A percentile compares a stretch with the other conserved stretches of the same genome.
phyloP scores from a whole-genome alignment of 2,797 vertebrate species.

The Onychomys torridus region DNA sequence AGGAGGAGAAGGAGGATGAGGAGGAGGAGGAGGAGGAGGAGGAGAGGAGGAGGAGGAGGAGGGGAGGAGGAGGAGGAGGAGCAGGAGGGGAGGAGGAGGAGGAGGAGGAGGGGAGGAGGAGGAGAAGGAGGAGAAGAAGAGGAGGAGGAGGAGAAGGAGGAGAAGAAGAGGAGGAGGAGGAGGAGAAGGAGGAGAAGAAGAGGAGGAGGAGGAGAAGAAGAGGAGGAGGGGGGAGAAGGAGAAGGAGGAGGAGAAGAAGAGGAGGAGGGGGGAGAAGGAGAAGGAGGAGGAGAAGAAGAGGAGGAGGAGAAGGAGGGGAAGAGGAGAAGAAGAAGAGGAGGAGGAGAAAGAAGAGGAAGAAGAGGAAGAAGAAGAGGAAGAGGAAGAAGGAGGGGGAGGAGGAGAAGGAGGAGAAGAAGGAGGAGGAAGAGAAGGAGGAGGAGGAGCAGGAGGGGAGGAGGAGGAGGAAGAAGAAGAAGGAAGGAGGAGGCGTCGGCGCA shows the following conservation, averaged over 20 bases:
- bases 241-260: fast-evolving
- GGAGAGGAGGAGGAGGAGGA: fast-evolving
- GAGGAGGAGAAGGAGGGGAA: fast-evolving
- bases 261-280: too few species aligned
- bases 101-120: too few species aligned
- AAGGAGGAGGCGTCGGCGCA: fast-evolving
- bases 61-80: too few species aligned
- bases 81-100: fast-evolving
- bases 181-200: fast-evolving
- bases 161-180: fast-evolving
- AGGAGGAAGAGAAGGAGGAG: neutral
- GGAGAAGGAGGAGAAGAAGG: fast-evolving
- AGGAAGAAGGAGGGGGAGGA: fast-evolving
- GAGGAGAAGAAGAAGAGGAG: too few species aligned
- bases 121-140: too few species aligned
- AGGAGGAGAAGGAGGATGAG: too few species aligned
- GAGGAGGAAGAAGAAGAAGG: too few species aligned
- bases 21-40: too few species aligned
- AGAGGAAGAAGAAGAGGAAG: too few species aligned
- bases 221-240: too few species aligned
- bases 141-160: too few species aligned
- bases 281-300: too few species aligned
- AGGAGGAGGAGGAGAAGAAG: fast-evolving
- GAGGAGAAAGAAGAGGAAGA: neutral
- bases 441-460: fast-evolving